Evolutionary conservation across 1,140 invertebrate genomes (phyloP), one percentile per base, ranked within the genome.

Genomic region (Caligus rogercresseyi): DNA sequence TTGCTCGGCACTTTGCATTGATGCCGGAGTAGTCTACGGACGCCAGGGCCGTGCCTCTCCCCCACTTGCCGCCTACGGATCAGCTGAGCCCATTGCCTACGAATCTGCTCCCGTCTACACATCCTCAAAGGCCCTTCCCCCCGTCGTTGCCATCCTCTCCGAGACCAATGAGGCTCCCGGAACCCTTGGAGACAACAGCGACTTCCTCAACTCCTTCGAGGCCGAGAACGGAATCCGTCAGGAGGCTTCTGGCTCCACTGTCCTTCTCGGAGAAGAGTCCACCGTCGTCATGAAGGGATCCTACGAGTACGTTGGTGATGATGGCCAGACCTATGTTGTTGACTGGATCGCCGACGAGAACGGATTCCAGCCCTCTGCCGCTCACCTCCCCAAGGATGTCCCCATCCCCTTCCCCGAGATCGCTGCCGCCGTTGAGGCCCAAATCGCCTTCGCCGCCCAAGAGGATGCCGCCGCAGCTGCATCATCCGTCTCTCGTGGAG

Each of bases 261-360:
- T 13, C 11, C 4, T 52, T 3, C 11, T 61, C 21, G 59, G 25
- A 20, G 52, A 57, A 2, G 25, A 18, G n/a, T 19, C 24, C 15
- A 51, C 18, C 14, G 15, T 65, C 7, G 23, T 31, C 2, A 55
- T 64, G 21, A 14, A 55, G 15, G 67, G 66, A 1, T 56, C 52
- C 20, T 67, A 67, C 67, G 13, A 21, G 1, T 68, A 61, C 43
- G 52, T 58, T 21, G 65, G 61, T 52, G 25, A 67, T 7, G 65
- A 66, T 43, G 61, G 61, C 26, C 25, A 65, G 21, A 53, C 21
- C n/a, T 43, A 65, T 52, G 15, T 64, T 11, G 58, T 73, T 18
- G 67, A 64, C 13, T 75, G 75, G 69, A 76, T 74, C 18, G 81
- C 82, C 26, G 81, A 83, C 67, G 80, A 83, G 67, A 81, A 81